Evolutionary conservation across 2,888 invertebrate species (phyloP).

Genomic region (Muschampia staudingeri): DNA sequence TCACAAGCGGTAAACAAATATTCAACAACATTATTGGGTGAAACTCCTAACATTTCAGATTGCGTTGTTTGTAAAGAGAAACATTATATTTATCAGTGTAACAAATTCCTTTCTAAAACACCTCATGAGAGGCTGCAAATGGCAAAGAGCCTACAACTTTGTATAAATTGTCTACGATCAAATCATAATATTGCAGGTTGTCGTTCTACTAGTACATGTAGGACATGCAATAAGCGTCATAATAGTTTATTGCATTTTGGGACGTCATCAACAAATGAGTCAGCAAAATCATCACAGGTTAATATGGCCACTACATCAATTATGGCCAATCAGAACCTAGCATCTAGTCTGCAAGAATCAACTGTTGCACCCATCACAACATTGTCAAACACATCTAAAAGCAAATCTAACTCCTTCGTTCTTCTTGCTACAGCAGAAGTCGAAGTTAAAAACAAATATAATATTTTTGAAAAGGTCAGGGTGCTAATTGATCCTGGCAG

Average conservation of each 20-base stretch:
- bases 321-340: conserved; percentile 1
- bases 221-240: not conserved
- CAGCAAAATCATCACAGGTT: conserved; percentile 47
- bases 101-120: not conserved
- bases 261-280: conserved; percentile 30
- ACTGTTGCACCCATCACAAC: not conserved
- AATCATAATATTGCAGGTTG: conserved; percentile 5
- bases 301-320: conserved; percentile 14
- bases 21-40: conserved; percentile 9
- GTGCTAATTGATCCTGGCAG: too few species aligned
- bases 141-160: not conserved
- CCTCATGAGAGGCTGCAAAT: conserved; percentile 2
- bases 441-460: too few species aligned
- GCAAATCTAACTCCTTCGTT: conserved; percentile 8
- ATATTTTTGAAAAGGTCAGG: too few species aligned
- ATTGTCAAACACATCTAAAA: conserved; percentile 3
- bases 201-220: not conserved
- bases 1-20: not conserved
- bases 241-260: conserved; percentile 12
- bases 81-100: conserved; percentile 9
- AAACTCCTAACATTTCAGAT: not conserved
- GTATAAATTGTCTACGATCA: conserved; percentile 5
- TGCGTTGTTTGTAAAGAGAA: conserved; percentile 4
- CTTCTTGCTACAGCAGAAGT: conserved; percentile 8
- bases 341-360: conserved; percentile 9